A percentile compares a stretch with the other conserved stretches of the same genome.
These are phyloP conservation scores for Eulemur mongoz DNA, from an alignment of 2,797 vertebrate genomes.

Conservation along the genomic window DNA sequence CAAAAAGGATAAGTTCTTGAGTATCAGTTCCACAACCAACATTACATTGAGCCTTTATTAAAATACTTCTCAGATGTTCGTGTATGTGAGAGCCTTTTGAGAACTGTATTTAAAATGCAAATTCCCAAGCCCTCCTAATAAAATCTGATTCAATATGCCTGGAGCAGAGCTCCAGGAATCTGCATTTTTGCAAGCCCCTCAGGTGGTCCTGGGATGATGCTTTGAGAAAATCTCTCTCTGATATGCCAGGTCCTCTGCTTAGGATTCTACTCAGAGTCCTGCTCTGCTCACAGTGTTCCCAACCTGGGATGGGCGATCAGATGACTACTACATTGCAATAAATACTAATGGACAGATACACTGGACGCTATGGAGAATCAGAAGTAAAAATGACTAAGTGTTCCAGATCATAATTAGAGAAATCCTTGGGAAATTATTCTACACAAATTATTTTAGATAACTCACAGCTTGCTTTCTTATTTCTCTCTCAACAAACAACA, in stretches of 20 bases:
- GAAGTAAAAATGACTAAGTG: not conserved
- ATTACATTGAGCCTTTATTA: not conserved
- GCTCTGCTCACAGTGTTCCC: not conserved
- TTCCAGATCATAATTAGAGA: not conserved
- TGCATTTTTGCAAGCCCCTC: not conserved
- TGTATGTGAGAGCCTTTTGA: not conserved
- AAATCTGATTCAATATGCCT: not conserved
- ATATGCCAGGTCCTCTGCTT: not conserved
- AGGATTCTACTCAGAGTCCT: not conserved
- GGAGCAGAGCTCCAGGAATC: not conserved
- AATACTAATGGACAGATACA: not conserved
- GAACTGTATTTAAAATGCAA: not conserved
- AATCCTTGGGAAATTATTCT: not conserved
- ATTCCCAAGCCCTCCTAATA: not conserved
- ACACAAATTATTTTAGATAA: not conserved
- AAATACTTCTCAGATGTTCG: not conserved
- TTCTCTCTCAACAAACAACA: not conserved
- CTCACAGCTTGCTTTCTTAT: not conserved
- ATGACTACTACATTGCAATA: not conserved
- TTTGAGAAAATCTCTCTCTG: not conserved
- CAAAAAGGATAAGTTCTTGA: not conserved
- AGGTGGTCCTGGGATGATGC: not conserved
- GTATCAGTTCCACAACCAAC: not conserved
- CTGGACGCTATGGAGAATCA: not conserved
- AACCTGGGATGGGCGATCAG: not conserved